Evolutionary conservation across 1,140 invertebrate species (phyloP), one percentile per base, ranked within the genome.

Genomic region (Scaptodrosophila lebanonensis): DNA sequence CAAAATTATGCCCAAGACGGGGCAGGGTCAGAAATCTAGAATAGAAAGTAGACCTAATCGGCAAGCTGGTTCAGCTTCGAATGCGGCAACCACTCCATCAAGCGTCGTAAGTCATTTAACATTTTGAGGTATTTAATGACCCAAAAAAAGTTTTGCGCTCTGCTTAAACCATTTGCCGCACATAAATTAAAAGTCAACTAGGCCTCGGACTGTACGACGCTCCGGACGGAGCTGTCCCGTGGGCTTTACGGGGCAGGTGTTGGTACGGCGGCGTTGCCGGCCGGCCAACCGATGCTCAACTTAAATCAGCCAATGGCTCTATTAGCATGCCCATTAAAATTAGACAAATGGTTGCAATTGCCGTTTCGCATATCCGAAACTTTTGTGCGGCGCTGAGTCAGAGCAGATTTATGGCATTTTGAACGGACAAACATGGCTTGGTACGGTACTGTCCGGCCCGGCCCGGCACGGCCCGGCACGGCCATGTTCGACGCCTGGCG

Each of bases 121-220:
- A 82, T 82, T 82, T 82, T 82, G 75, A 82, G 75, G 66, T 82
- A 82, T 82, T 82, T 82, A 82, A 82, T 82, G 75, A 82, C 70
- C 75, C 75, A 82, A 75, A 70, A 82, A n/a, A n/a, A 38, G 11
- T 38, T 38, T n/a, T n/a, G n/a, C n/a, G n/a, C n/a, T n/a, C n/a
- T n/a, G n/a, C n/a, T 38, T 13, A 38, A 15, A 82, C 36, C 75
- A 75, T 75, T 67, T 45, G 69, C 66, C 61, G 66, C 75, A 70
- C 75, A 82, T 82, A 82, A 82, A 82, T 82, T 82, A 82, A 82
- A 82, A 63, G 54, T 70, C 53, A 51, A 66, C 69, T 32, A 44
- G 33, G 3, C 22, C 18, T 18, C 18, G 38, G 39, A 44, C 54
- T 52, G 17, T 44, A 18, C 35, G 22, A 15, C 8, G 25, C 27